A percentile compares a stretch with the other conserved stretches of the same genome.
These are phyloP conservation scores for Crocallis elinguaria DNA, from an alignment of 2,888 invertebrate genomes.

Conservation along the genomic window DNA sequence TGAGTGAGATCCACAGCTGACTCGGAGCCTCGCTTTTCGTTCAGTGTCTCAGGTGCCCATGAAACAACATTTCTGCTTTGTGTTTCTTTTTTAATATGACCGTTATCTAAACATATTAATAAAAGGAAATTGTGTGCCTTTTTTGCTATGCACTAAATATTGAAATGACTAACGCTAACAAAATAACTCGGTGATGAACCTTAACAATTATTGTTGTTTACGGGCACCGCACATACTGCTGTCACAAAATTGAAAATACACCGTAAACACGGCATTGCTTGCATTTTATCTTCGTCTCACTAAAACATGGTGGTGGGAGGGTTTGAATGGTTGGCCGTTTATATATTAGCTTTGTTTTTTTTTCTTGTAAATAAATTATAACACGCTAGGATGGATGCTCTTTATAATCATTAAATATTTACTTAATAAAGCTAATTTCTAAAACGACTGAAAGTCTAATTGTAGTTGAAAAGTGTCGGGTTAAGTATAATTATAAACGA, in stretches of 20 bases:
- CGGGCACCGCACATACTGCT: neutral
- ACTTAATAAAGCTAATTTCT: too few relatives aligned
- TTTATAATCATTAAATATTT: too few relatives aligned
- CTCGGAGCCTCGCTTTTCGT: conserved; percentile 44
- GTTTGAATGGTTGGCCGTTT: neutral
- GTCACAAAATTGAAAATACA: conserved; percentile 19
- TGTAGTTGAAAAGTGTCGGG: too few relatives aligned
- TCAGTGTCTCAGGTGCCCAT: conserved; percentile 2
- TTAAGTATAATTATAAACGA: too few relatives aligned
- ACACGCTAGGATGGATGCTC: too few relatives aligned
- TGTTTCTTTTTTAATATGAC: neutral
- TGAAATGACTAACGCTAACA: too few relatives aligned
- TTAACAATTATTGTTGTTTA: conserved; percentile 9
- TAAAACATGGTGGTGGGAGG: conserved; percentile 2
- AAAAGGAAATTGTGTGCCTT: too few relatives aligned
- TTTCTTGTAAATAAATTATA: neutral
- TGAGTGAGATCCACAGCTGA: conserved; percentile 76
- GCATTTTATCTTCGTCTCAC: too few relatives aligned
- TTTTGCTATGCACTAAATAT: too few relatives aligned
- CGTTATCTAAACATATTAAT: too few relatives aligned
- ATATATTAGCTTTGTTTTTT: conserved; percentile 1
- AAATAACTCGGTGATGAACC: too few relatives aligned
- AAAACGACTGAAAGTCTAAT: too few relatives aligned
- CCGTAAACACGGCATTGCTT: conserved; percentile 12
- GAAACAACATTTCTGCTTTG: conserved; percentile 21